Evolutionary conservation across 2,113 vertebrate species (phyloP).

Genomic region (Caranx ignobilis): DNA sequence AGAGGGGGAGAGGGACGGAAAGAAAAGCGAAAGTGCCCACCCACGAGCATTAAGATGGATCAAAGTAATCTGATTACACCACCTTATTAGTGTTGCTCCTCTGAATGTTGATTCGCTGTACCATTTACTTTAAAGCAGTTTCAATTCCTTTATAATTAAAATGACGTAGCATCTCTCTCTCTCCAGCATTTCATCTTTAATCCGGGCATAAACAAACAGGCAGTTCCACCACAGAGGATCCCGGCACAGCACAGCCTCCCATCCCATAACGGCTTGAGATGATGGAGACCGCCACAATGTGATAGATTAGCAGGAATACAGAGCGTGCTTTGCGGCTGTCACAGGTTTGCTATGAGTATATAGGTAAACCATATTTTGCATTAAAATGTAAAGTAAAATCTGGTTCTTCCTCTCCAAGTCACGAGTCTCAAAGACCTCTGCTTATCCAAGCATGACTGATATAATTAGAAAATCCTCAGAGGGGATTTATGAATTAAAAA

Average conservation of each 20-base stretch:
- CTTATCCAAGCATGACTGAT: slow-evolving; percentile 28
- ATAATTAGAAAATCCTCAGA: slow-evolving; percentile 34
- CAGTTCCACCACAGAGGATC: background rate
- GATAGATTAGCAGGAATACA: slow-evolving; percentile 11
- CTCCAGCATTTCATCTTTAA: slow-evolving; percentile 52
- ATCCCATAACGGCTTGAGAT: slow-evolving; percentile 13
- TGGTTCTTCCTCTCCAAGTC: slow-evolving; percentile 1
- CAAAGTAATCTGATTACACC: slow-evolving; percentile 70
- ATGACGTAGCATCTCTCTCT: slow-evolving; percentile 32
- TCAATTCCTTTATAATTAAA: slow-evolving; percentile 45
- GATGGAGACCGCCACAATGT: background rate
- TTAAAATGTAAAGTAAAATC: slow-evolving; percentile 16
- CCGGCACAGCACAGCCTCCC: background rate
- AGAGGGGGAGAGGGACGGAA: background rate
- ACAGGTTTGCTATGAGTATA: background rate
- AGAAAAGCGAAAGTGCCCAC: slow-evolving; percentile 39
- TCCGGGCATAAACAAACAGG: slow-evolving; percentile 40
- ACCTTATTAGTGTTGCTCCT: slow-evolving; percentile 46
- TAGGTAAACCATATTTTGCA: background rate
- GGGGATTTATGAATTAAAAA: slow-evolving; percentile 26
- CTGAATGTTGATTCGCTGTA: slow-evolving; percentile 49
- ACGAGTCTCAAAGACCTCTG: background rate
- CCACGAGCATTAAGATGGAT: slow-evolving; percentile 65
- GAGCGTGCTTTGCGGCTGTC: background rate
- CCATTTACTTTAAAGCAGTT: slow-evolving; percentile 59